phyloP scores from a whole-genome alignment of 1,140 invertebrate genomes.

The Venturia canescens region DNA sequence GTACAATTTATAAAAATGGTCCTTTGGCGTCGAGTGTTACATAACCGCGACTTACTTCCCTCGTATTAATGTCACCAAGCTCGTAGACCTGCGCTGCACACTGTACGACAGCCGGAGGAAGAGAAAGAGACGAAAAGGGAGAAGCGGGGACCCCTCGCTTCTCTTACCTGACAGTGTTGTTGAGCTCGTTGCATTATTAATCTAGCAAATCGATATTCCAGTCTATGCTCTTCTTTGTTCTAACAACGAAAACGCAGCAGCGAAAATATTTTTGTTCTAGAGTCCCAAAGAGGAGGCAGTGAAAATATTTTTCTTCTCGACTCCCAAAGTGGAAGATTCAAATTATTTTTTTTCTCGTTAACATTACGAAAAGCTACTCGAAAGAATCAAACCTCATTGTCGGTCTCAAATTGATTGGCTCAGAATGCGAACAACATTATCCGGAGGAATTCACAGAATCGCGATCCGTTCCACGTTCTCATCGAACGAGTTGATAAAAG shows the following conservation, averaged over 20 bases:
- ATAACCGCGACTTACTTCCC: not conserved
- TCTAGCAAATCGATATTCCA: conserved; percentile 67
- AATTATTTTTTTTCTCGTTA: too few relatives aligned
- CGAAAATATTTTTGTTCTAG: too few relatives aligned
- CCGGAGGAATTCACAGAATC: too few relatives aligned
- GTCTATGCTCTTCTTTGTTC: conserved; percentile 52
- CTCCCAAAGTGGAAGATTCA: too few relatives aligned
- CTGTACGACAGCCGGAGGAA: not conserved
- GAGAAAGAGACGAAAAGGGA: conserved; percentile 43
- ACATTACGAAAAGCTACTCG: too few relatives aligned
- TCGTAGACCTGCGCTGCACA: not conserved
- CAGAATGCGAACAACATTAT: too few relatives aligned
- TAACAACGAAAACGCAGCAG: not conserved
- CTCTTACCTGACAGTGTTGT: conserved; percentile 18
- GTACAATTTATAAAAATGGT: not conserved
- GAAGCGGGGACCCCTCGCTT: conserved; percentile 29
- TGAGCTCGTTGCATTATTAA: conserved; percentile 68
- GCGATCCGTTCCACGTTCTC: too few relatives aligned
- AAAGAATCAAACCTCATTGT: too few relatives aligned
- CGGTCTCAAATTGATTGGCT: too few relatives aligned
- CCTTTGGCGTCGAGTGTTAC: not conserved
- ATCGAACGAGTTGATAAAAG: too few relatives aligned
- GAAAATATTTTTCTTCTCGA: too few relatives aligned
- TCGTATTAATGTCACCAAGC: conserved; percentile 5
- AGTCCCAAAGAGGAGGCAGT: too few relatives aligned